Evolutionary conservation across 1,140 invertebrate genomes (phyloP).

Genomic region (Melanaphis sacchari): DNA sequence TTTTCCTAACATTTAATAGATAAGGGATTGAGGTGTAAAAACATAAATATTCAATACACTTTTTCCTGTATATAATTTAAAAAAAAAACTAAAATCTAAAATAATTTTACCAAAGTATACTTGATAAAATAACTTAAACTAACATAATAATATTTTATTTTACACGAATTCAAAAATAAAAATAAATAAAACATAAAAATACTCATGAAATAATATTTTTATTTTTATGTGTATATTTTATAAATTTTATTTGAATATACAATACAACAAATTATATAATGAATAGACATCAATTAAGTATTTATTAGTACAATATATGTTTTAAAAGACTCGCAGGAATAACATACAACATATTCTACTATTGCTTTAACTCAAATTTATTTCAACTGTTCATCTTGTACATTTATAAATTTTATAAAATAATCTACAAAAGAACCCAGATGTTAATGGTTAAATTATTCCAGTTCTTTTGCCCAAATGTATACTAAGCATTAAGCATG

Average conservation of each 20-base stretch:
- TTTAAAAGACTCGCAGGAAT: background rate
- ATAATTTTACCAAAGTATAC: no score
- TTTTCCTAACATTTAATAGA: no score
- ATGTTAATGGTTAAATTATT: conserved; percentile 44
- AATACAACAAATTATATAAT: background rate
- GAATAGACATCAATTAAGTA: background rate
- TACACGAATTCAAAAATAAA: background rate
- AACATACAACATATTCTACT: background rate
- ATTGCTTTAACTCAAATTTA: background rate
- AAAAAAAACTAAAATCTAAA: no score
- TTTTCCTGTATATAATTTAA: no score
- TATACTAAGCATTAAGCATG: background rate
- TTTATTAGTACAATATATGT: background rate
- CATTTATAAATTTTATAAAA: background rate
- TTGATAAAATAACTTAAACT: no score
- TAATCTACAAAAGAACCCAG: background rate
- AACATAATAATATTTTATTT: no score
- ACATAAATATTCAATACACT: no score
- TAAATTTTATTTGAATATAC: no score
- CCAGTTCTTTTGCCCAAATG: background rate
- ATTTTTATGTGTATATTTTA: no score
- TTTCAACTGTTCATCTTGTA: background rate
- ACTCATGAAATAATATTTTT: background rate
- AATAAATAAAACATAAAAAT: background rate
- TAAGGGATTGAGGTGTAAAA: no score